phyloP scores from a whole-genome alignment of 2,113 vertebrate species.

The Mustela lutreola region DNA sequence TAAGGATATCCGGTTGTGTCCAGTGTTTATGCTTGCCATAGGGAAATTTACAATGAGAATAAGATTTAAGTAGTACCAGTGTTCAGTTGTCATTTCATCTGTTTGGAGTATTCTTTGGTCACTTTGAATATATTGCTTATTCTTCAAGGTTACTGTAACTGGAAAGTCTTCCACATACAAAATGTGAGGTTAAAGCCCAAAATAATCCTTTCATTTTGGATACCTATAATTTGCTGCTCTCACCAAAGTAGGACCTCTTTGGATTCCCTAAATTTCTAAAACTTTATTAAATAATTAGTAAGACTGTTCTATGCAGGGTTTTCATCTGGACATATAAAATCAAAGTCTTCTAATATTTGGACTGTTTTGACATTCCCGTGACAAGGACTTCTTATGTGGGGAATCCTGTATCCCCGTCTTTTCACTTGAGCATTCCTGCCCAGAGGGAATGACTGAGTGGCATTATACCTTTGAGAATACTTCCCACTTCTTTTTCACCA shows the following conservation, averaged over 20 bases:
- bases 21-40: background rate
- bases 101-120: conserved; percentile 25
- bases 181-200: conserved; percentile 30
- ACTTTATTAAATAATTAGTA: background rate
- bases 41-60: conserved; percentile 9
- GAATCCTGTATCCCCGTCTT: background rate
- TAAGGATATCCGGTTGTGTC: background rate
- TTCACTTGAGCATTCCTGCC: background rate
- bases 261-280: conserved; percentile 45
- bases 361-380: background rate
- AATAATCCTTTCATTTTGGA: conserved; percentile 43
- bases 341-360: background rate
- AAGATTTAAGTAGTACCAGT: background rate
- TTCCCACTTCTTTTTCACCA: background rate
- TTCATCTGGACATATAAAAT: background rate
- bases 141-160: conserved; percentile 33
- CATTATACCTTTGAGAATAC: conserved; percentile 15
- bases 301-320: background rate
- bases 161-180: conserved; percentile 49
- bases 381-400: background rate
- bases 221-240: conserved; percentile 17
- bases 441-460: background rate
- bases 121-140: conserved; percentile 26
- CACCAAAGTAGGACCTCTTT: background rate
- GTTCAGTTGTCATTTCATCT: conserved; percentile 50